Evolutionary conservation across 2,113 vertebrate species (phyloP).

Genomic region (Gila orcuttii): DNA sequence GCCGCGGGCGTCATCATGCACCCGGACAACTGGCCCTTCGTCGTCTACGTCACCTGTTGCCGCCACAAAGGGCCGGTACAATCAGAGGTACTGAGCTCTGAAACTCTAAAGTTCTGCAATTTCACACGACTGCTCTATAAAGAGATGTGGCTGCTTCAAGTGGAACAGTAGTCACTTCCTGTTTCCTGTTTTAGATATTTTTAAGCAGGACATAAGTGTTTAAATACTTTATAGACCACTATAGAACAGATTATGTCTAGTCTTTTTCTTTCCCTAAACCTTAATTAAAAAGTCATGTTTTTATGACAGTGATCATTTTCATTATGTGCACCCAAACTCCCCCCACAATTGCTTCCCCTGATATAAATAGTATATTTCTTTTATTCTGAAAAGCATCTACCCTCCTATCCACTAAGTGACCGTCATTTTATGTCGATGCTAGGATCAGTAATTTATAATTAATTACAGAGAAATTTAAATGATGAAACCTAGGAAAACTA

Average conservation of each 20-base stretch:
- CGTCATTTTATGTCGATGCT: background rate
- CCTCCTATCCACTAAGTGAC: background rate
- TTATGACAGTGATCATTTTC: background rate
- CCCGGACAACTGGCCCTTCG: slow-evolving; percentile 95
- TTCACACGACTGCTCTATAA: background rate
- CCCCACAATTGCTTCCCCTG: background rate
- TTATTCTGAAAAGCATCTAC: background rate
- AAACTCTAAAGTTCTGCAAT: background rate
- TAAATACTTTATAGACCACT: background rate
- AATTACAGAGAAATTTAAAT: background rate
- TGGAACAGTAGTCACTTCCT: background rate
- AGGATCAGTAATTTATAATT: background rate
- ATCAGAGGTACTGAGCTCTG: slow-evolving; percentile 79
- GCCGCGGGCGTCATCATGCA: slow-evolving; percentile 96
- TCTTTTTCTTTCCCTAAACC: background rate
- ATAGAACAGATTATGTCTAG: background rate
- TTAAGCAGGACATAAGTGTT: background rate
- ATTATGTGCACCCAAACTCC: background rate
- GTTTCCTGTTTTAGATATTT: background rate
- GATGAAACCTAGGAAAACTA: background rate
- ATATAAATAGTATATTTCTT: background rate
- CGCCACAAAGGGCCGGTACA: slow-evolving; percentile 89
- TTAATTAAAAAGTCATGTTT: background rate
- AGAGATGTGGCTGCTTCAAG: background rate
- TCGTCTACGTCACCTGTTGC: slow-evolving; percentile 95